phyloP scores from a whole-genome alignment of 1,140 invertebrate genomes.

The Melitaea cinxia region DNA sequence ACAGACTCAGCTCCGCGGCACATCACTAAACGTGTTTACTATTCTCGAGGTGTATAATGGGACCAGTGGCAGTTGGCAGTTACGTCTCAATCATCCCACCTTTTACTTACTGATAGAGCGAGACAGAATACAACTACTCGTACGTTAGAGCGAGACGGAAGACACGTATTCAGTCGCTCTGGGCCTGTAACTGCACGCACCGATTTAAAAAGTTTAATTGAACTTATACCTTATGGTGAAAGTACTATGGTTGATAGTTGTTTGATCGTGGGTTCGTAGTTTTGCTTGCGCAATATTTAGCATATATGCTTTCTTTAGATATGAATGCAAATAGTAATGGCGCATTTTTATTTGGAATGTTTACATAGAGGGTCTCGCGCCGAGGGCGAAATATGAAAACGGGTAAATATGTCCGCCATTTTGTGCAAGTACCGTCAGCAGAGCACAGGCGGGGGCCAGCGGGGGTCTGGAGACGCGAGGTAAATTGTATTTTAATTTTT shows the following conservation, averaged over 20 bases:
- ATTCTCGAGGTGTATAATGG: slow-evolving; percentile 71
- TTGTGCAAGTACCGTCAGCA: slow-evolving; percentile 69
- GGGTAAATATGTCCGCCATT: slow-evolving; percentile 72
- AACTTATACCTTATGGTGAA: slow-evolving; percentile 1
- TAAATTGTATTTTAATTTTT: slow-evolving; percentile 34
- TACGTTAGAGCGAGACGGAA: slow-evolving; percentile 42
- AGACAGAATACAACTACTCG: slow-evolving; percentile 34
- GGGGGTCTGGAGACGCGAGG: too few relatives aligned
- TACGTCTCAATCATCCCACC: slow-evolving; percentile 78
- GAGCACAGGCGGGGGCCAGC: too few relatives aligned
- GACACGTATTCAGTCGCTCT: slow-evolving; percentile 57
- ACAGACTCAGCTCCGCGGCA: neutral
- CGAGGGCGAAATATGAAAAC: slow-evolving; percentile 48
- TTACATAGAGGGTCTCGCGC: slow-evolving; percentile 73
- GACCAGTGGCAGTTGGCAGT: slow-evolving; percentile 79
- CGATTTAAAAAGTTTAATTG: neutral
- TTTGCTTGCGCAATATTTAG: slow-evolving; percentile 69
- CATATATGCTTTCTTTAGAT: slow-evolving; percentile 81
- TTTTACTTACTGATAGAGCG: slow-evolving; percentile 69
- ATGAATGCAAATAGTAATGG: slow-evolving; percentile 82
- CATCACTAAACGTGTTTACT: slow-evolving; percentile 63
- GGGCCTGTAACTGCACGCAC: slow-evolving; percentile 54
- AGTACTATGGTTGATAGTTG: slow-evolving; percentile 37
- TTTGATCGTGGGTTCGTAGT: slow-evolving; percentile 21
- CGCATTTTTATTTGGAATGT: slow-evolving; percentile 80